Conservation (phyloP, 2,113 vertebrate genomes). For the Rhynchomys soricoides region DNA sequence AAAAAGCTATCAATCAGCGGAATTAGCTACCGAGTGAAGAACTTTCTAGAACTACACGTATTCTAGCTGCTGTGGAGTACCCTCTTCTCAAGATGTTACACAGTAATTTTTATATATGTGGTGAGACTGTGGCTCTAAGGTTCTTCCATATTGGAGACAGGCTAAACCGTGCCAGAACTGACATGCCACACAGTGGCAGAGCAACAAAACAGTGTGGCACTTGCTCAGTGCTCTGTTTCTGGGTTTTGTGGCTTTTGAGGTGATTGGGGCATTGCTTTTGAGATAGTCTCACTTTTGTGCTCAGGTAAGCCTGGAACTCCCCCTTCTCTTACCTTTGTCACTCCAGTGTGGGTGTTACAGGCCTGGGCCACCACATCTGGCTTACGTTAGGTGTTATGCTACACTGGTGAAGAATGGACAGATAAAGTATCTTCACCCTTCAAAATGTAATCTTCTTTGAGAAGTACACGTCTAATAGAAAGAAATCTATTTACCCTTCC, state of each 20-base stretch:
- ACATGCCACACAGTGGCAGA: not conserved
- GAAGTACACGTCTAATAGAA: not conserved
- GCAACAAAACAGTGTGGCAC: not conserved
- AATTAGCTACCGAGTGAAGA: not conserved
- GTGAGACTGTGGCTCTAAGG: not conserved
- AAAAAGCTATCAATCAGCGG: not conserved
- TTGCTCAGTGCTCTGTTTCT: not conserved
- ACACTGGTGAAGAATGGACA: not conserved
- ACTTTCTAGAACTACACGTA: not conserved
- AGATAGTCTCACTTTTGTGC: not conserved
- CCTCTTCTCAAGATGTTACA: not conserved
- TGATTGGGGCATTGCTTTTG: not conserved
- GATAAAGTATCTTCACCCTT: conserved; percentile 27
- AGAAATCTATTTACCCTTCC: not conserved
- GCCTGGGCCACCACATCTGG: not conserved
- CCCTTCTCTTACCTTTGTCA: not conserved
- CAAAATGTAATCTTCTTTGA: conserved; percentile 35
- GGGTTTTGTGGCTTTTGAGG: not conserved
- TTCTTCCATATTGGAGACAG: not conserved
- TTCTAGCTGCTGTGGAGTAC: not conserved
- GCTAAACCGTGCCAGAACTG: not conserved
- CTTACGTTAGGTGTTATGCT: not conserved
- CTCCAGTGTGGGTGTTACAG: not conserved
- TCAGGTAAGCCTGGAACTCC: not conserved
- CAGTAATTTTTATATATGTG: not conserved